Conservation (phyloP, 1,140 invertebrate species). For the Achatina immaculata region DNA sequence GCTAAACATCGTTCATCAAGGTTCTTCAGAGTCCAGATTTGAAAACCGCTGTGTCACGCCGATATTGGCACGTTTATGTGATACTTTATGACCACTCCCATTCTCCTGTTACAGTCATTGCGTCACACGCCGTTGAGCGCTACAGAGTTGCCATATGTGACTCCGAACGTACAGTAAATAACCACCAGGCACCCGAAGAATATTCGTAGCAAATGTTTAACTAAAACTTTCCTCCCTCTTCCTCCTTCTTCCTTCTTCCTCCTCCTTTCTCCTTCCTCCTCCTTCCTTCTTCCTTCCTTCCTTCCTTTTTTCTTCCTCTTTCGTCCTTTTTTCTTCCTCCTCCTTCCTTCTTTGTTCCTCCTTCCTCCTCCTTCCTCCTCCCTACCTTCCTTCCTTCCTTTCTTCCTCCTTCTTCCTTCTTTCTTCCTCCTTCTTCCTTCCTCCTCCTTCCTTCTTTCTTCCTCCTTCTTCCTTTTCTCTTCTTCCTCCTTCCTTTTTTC, state of each 20-base stretch:
- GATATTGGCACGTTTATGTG: too few relatives aligned
- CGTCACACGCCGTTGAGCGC: too few relatives aligned
- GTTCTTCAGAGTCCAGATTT: too few relatives aligned
- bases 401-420: background rate
- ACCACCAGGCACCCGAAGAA: too few relatives aligned
- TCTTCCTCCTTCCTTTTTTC: background rate
- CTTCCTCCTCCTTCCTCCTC: background rate
- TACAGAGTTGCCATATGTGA: too few relatives aligned
- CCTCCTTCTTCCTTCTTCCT: background rate
- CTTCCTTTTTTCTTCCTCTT: background rate
- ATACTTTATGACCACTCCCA: too few relatives aligned
- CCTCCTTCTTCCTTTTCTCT: background rate
- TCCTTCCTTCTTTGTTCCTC: background rate
- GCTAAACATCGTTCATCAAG: too few relatives aligned
- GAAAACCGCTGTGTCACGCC: too few relatives aligned
- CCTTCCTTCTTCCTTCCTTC: background rate
- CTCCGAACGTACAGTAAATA: too few relatives aligned
- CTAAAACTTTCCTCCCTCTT: too few relatives aligned
- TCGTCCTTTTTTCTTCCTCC: background rate
- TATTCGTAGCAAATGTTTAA: too few relatives aligned
- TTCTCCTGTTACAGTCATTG: too few relatives aligned
- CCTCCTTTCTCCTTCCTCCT: background rate
- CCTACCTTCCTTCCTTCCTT: background rate
- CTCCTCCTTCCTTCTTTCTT: background rate
- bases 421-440: background rate